phyloP scores from a whole-genome alignment of 2,113 vertebrate species.

The Riparia riparia region DNA sequence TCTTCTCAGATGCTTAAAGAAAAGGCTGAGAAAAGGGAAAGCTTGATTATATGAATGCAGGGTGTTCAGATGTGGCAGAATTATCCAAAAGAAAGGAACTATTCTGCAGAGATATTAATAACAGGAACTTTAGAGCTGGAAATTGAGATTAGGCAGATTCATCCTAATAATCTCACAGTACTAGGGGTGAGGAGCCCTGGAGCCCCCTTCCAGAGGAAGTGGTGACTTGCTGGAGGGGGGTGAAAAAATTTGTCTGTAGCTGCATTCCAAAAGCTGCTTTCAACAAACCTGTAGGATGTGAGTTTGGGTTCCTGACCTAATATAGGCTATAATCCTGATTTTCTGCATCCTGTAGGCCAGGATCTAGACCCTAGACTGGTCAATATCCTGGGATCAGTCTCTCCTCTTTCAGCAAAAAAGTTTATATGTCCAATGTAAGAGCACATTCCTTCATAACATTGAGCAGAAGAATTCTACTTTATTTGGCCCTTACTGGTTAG shows the following conservation, averaged over 20 bases:
- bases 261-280: not conserved
- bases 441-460: not conserved
- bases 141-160: not conserved
- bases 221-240: fast-evolving
- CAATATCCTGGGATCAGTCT: not conserved
- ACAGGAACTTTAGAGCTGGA: not conserved
- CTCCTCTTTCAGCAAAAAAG: not conserved
- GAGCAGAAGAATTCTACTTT: not conserved
- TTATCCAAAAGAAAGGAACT: not conserved
- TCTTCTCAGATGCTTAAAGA: not conserved
- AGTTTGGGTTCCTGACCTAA: not conserved
- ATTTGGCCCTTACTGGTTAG: not conserved
- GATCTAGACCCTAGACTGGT: not conserved
- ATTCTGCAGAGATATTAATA: not conserved
- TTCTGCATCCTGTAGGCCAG: not conserved
- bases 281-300: fast-evolving
- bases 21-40: not conserved
- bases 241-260: not conserved
- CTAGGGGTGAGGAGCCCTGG: not conserved
- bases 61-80: not conserved
- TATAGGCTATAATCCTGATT: not conserved
- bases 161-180: not conserved
- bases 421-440: not conserved
- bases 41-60: not conserved
- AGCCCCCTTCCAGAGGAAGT: not conserved